Evolutionary conservation across 23 tunicate genomes (phyloP), one percentile per base, ranked within the genome.

Genomic region (Corella eumyota): DNA sequence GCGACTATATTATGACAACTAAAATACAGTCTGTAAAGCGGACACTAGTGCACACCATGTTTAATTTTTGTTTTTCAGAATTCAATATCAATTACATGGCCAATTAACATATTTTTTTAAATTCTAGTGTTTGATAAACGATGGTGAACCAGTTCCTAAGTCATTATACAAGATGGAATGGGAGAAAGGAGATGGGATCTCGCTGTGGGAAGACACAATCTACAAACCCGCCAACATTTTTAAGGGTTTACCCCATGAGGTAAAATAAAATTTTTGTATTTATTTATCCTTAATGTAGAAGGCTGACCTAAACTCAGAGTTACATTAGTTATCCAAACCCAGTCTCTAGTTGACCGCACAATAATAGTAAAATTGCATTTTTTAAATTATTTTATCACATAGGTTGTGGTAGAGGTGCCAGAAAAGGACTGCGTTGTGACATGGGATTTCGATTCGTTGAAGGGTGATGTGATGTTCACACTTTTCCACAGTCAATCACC

Each of bases 381-480:
- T 15, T 40, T 40, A 15, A 11, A 40, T 40, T 40, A 40, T 40
- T 11, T 9, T 15, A 40, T 40, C 48, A 40, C 48, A 40, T 34
- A 85, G 96, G 67, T 88, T 26, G 62, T 79, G 32, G 71, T 88
- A 9, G 81, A 88, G 28, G 96, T 88, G 15, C 81, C 88, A 1
- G 90, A 77, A 2, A 78, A 78, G 51, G 96, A 88, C 44, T 61
- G 90, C 69, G 96, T 88, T 31, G 79, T 88, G 47, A 88, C 96
- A 17, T 88, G 96, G 96, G 96, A 88, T 52, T 88, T 88, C 31
- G 96, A 88, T 54, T 62, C 85, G 3, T n/a, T 88, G 13, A 78
- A 75, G 68, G 86, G 96, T 30, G 96, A 88, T 48, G 78, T 88
- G 52, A 47, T 67, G 27, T 88, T 69, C 65, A 53, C 90, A 23